Evolutionary conservation across 2,888 invertebrate genomes (phyloP).

Genomic region (Celastrina argiolus): DNA sequence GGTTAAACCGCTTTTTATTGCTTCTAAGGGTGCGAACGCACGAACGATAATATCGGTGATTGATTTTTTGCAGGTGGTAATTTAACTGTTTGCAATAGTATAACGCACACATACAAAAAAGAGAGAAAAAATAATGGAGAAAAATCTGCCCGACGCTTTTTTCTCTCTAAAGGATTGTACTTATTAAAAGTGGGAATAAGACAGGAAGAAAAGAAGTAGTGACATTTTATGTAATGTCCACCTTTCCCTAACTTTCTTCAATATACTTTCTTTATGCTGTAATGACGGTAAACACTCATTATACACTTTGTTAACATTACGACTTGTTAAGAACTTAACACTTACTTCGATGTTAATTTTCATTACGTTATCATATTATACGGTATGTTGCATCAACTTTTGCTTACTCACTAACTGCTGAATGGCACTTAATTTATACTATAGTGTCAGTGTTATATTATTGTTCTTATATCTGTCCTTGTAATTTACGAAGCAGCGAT

Average conservation of each 20-base stretch:
- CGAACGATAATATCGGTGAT: too few species aligned
- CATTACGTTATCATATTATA: neutral
- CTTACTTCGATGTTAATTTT: neutral
- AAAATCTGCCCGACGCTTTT: too few species aligned
- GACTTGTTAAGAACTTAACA: constrained; percentile 4
- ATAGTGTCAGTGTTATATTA: too few species aligned
- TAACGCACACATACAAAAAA: too few species aligned
- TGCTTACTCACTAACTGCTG: too few species aligned
- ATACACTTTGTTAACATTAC: constrained; percentile 5
- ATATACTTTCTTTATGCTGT: constrained; percentile 5
- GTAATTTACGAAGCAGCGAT: too few species aligned
- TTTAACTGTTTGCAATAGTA: too few species aligned
- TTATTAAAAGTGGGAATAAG: neutral
- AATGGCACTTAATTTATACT: too few species aligned
- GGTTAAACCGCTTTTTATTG: constrained; percentile 1
- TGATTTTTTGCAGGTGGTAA: too few species aligned
- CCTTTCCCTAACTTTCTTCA: constrained; percentile 7
- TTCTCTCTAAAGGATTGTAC: too few species aligned
- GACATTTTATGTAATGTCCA: neutral
- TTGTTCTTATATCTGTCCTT: too few species aligned
- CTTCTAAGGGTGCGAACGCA: neutral
- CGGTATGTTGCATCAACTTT: neutral
- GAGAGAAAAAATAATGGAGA: too few species aligned
- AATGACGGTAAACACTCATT: neutral
- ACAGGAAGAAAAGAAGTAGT: neutral